phyloP scores from a whole-genome alignment of 2,113 vertebrate genomes.

The Pseudorhombus dupliciocellatus region DNA sequence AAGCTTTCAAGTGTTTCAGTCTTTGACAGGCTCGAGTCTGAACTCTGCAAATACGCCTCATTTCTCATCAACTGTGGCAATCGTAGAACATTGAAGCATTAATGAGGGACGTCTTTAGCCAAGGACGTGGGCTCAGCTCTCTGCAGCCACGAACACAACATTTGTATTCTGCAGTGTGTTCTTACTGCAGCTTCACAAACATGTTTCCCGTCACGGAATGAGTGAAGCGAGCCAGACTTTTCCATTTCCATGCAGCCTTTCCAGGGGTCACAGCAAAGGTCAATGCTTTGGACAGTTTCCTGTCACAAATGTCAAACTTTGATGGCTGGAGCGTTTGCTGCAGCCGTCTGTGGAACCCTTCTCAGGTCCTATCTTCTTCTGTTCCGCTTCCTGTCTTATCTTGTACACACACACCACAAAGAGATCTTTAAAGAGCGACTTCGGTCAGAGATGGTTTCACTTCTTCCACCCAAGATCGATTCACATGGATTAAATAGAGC shows the following conservation, averaged over 20 bases:
- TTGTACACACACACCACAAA: background rate
- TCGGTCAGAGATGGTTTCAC: constrained; percentile 29
- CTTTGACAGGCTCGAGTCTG: constrained; percentile 25
- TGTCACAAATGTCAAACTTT: constrained; percentile 27
- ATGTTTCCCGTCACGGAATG: constrained; percentile 7
- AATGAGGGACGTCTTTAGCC: constrained; percentile 18
- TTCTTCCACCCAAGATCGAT: constrained; percentile 39
- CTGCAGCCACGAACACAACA: background rate
- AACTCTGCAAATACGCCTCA: constrained; percentile 1
- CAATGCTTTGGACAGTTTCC: background rate
- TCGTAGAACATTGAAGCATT: constrained; percentile 29
- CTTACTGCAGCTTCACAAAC: background rate
- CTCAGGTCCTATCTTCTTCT: constrained; percentile 3
- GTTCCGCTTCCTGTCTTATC: constrained; percentile 38
- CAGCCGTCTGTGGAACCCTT: constrained; percentile 32
- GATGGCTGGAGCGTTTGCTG: constrained; percentile 15
- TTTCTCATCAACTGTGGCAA: background rate
- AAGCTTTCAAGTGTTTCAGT: constrained; percentile 4
- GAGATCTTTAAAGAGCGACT: constrained; percentile 40
- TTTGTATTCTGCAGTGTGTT: constrained; percentile 25
- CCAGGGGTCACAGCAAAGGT: constrained; percentile 1
- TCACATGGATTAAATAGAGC: constrained; percentile 47
- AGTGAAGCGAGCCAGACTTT: constrained; percentile 15
- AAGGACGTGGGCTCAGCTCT: constrained; percentile 2
- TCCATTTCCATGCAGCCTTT: constrained; percentile 10